A percentile compares a stretch with the other conserved stretches of the same genome.
Evolutionary conservation across 2,113 vertebrate genomes (phyloP).

Genomic region (Mellivora capensis): DNA sequence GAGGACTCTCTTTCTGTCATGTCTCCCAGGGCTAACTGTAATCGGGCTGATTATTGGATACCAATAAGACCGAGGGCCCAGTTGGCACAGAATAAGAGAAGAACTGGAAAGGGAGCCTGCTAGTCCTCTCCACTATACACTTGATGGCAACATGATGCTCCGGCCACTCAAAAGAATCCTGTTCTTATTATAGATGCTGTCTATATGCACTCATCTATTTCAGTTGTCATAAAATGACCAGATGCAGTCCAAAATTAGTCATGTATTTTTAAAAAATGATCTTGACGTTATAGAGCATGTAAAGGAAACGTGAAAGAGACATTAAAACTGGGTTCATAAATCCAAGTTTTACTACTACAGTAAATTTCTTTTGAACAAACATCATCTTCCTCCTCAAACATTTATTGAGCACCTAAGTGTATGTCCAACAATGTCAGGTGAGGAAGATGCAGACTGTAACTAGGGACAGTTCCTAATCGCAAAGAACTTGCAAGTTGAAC

Average conservation of each 20-base stretch:
- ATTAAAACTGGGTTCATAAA: background rate
- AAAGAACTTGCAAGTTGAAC: background rate
- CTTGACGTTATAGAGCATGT: background rate
- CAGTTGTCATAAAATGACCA: slow-evolving; percentile 21
- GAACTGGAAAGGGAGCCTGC: slow-evolving; percentile 81
- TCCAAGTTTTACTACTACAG: background rate
- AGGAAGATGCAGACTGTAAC: background rate
- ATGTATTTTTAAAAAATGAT: background rate
- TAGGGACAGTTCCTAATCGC: background rate
- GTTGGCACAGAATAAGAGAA: slow-evolving; percentile 85
- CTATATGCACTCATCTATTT: background rate
- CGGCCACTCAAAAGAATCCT: slow-evolving; percentile 77
- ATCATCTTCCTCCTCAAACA: background rate
- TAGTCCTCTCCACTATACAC: slow-evolving; percentile 73
- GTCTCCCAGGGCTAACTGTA: slow-evolving; percentile 92
- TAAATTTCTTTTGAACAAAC: background rate
- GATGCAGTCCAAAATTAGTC: background rate
- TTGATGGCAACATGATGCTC: slow-evolving; percentile 77
- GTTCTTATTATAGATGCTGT: background rate
- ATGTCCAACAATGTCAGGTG: background rate
- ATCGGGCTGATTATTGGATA: slow-evolving; percentile 92
- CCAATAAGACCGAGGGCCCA: slow-evolving; percentile 85
- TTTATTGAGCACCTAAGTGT: background rate
- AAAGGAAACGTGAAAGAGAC: background rate
- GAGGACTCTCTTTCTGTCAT: slow-evolving; percentile 97